Conservation (phyloP, 1,140 invertebrate species). For the Theocolax elegans region DNA sequence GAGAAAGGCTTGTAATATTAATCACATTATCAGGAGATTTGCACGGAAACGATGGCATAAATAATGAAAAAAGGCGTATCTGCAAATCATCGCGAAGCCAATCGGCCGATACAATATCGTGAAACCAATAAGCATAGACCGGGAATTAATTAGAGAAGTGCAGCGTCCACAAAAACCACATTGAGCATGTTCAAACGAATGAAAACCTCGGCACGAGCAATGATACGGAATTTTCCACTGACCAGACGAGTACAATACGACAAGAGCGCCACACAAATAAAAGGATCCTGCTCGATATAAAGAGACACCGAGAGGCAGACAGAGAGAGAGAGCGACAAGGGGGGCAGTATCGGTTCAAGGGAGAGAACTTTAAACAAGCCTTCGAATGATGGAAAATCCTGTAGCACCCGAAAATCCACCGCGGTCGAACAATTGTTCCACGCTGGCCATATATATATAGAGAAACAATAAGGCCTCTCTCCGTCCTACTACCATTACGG, state of each 20-base stretch:
- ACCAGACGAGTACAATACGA: too few relatives aligned
- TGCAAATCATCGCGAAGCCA: background rate
- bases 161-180: too few relatives aligned
- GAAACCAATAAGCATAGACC: background rate
- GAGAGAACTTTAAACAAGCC: constrained; percentile 10
- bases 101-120: background rate
- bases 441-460: too few relatives aligned
- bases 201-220: background rate
- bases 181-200: too few relatives aligned
- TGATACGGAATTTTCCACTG: background rate
- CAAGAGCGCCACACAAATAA: too few relatives aligned
- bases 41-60: too few relatives aligned
- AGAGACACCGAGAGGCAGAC: background rate
- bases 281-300: background rate
- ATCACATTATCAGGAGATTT: too few relatives aligned
- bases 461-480: constrained; percentile 14
- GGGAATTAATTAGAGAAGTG: background rate
- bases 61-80: too few relatives aligned
- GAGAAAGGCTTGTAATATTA: too few relatives aligned
- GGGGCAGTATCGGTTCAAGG: too few relatives aligned
- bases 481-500: too few relatives aligned
- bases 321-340: background rate
- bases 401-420: constrained; percentile 1
- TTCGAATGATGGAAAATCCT: constrained; percentile 1
- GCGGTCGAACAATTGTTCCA: constrained; percentile 10